phyloP scores from a whole-genome alignment of 2,113 vertebrate genomes.

The Carollia perspicillata region DNA sequence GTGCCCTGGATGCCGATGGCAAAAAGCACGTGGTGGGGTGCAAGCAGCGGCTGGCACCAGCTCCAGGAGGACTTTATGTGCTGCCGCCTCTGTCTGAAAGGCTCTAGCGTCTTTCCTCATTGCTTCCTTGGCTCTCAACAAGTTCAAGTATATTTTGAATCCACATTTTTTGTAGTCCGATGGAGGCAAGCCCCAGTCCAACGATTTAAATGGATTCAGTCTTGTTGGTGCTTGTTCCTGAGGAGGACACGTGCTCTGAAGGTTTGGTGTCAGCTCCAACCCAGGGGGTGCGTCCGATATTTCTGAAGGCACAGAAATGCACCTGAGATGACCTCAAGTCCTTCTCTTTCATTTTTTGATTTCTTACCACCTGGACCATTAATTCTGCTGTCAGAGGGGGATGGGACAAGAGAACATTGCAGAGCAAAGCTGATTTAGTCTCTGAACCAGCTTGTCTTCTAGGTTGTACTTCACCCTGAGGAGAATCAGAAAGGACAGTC shows the following conservation, averaged over 20 bases:
- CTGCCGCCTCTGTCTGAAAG: not conserved
- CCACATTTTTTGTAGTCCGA: not conserved
- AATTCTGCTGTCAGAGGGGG: conserved; percentile 49
- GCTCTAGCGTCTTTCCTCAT: not conserved
- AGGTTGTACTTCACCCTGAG: conserved; percentile 53
- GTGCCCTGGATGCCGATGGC: not conserved
- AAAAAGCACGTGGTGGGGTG: not conserved
- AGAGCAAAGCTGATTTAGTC: conserved; percentile 62
- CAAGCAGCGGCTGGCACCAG: not conserved
- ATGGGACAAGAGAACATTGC: conserved; percentile 31
- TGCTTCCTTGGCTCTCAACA: not conserved
- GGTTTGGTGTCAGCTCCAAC: not conserved
- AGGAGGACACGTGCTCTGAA: not conserved
- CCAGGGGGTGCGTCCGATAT: not conserved
- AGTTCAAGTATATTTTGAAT: not conserved
- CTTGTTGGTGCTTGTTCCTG: not conserved
- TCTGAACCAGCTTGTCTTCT: conserved; percentile 66
- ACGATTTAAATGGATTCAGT: not conserved
- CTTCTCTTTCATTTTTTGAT: conserved; percentile 45
- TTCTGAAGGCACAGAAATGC: conserved; percentile 12
- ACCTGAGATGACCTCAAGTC: conserved; percentile 45
- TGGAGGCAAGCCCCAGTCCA: not conserved
- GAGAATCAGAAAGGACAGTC: conserved; percentile 71
- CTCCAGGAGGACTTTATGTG: not conserved
- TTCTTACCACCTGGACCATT: conserved; percentile 58